Conservation (phyloP, 1,140 invertebrate species). For the Psilanteris sp. region DNA sequence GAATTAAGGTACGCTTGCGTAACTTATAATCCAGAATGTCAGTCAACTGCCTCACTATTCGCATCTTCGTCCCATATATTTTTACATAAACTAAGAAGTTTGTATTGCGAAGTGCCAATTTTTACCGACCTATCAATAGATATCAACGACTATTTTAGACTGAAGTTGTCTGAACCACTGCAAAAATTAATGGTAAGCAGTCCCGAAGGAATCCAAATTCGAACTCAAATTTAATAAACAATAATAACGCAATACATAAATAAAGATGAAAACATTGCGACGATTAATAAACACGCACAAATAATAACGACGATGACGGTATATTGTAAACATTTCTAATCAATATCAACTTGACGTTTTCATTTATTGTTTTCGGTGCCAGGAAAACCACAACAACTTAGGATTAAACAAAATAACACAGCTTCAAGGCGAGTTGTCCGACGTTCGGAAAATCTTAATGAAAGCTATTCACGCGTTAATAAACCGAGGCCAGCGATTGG, state of each 20-base stretch:
- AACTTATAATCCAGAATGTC: constrained; percentile 56
- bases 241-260: too few relatives aligned
- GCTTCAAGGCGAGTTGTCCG: constrained; percentile 23
- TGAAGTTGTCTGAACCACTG: constrained; percentile 66
- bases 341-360: too few relatives aligned
- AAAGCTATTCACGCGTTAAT: constrained; percentile 68
- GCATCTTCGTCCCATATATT: constrained; percentile 63
- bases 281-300: too few relatives aligned
- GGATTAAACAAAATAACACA: constrained; percentile 33
- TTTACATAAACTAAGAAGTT: constrained; percentile 60
- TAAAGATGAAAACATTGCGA: too few relatives aligned
- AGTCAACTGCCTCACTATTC: constrained; percentile 29
- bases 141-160: constrained; percentile 42
- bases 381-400: constrained; percentile 63
- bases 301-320: too few relatives aligned
- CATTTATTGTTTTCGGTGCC: too few relatives aligned
- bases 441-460: constrained; percentile 51
- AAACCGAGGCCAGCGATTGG: constrained; percentile 69
- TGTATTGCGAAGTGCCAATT: constrained; percentile 70
- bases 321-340: too few relatives aligned
- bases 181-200: constrained; percentile 63
- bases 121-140: constrained; percentile 66
- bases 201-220: too few relatives aligned
- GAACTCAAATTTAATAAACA: too few relatives aligned
- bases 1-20: constrained; percentile 68